Evolutionary conservation across 2,113 vertebrate species (phyloP).

Genomic region (Vicugna pacos): DNA sequence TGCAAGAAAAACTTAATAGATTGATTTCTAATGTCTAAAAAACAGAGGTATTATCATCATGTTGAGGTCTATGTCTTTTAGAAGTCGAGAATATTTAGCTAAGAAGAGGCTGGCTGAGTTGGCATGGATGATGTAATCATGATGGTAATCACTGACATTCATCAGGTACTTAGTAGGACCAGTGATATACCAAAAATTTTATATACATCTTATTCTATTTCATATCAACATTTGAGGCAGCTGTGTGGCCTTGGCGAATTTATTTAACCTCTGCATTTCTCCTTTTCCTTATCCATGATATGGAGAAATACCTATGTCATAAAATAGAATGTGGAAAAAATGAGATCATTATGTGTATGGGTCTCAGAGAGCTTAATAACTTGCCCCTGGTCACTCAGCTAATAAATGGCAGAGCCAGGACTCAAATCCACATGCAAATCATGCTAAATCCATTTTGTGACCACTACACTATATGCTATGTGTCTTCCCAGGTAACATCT

Average conservation of each 20-base stretch:
- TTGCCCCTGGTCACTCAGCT: not conserved
- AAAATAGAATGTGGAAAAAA: not conserved
- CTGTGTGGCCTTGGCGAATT: not conserved
- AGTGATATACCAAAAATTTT: not conserved
- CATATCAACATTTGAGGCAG: not conserved
- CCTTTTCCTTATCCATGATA: not conserved
- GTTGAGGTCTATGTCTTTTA: not conserved
- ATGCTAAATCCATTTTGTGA: not conserved
- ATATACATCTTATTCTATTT: not conserved
- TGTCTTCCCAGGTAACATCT: not conserved
- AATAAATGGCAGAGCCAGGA: not conserved
- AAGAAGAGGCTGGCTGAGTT: not conserved
- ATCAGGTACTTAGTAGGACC: not conserved
- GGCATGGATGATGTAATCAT: not conserved
- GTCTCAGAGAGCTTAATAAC: not conserved
- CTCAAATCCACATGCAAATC: not conserved
- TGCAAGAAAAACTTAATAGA: not conserved
- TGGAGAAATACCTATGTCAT: constrained; percentile 28
- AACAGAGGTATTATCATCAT: not conserved
- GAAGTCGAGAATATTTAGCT: not conserved
- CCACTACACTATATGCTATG: not conserved
- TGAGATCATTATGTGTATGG: not conserved
- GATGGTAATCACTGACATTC: not conserved
- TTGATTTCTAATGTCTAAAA: not conserved
- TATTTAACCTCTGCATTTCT: not conserved